Percentiles rank a stretch among this genome's conserved stretches.
phyloP scores from a whole-genome alignment of 2,888 invertebrate genomes.

The Drosophila siamana region DNA sequence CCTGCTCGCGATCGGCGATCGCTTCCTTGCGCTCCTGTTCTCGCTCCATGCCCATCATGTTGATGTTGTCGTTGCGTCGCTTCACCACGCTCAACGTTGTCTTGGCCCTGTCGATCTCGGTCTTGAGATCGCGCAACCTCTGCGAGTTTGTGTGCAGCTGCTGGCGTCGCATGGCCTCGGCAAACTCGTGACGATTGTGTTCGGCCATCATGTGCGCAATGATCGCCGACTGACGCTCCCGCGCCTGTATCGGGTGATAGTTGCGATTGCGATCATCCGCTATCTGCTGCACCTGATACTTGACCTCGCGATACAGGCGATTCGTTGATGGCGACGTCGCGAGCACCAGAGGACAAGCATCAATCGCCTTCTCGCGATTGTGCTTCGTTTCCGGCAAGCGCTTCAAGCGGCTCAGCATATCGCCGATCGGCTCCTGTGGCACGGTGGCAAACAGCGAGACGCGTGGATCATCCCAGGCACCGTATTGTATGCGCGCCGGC shows the following conservation, averaged over 20 bases:
- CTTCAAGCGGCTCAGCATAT: constrained; percentile 16
- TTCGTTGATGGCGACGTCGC: constrained; percentile 18
- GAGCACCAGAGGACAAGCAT: constrained; percentile 43
- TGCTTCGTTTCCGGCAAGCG: constrained; percentile 16
- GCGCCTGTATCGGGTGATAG: constrained; percentile 35
- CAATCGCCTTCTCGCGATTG: constrained; percentile 30
- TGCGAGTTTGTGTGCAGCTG: constrained; percentile 50
- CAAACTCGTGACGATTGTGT: constrained; percentile 39
- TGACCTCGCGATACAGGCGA: constrained; percentile 43
- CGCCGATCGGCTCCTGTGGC: constrained; percentile 35
- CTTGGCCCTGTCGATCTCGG: constrained; percentile 52
- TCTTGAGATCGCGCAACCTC: constrained; percentile 39
- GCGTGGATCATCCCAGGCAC: constrained; percentile 65
- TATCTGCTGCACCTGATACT: constrained; percentile 62
- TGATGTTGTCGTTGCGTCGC: constrained; percentile 15
- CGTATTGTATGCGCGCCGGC: constrained; percentile 44
- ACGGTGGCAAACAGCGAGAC: constrained; percentile 60
- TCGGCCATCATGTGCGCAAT: constrained; percentile 45
- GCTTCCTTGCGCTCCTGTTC: constrained; percentile 32
- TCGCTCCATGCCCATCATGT: not conserved
- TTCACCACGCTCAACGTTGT: constrained; percentile 48
- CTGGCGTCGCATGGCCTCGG: constrained; percentile 33
- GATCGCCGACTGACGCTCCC: constrained; percentile 30
- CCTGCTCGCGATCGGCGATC: constrained; percentile 12
- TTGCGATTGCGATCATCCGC: constrained; percentile 58